A percentile compares a stretch with the other conserved stretches of the same genome.
Conservation (phyloP, 2,888 invertebrate species). For the Apodemia duryi region DNA sequence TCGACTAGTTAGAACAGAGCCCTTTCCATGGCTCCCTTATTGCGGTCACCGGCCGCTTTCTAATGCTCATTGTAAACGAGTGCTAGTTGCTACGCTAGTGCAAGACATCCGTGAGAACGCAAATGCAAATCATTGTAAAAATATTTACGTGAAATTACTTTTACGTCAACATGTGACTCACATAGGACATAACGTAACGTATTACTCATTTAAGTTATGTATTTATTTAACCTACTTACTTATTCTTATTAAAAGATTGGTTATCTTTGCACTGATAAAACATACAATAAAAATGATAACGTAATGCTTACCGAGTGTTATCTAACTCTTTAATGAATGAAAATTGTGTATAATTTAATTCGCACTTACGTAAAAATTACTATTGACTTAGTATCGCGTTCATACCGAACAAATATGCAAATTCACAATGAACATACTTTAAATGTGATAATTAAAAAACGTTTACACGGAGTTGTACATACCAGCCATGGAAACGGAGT, state of each 20-base stretch:
- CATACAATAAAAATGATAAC: constrained; percentile 13
- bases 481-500: not conserved
- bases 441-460: constrained; percentile 4
- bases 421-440: not conserved
- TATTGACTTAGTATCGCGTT: constrained; percentile 2
- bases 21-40: constrained; percentile 72
- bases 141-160: constrained; percentile 33
- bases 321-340: constrained; percentile 25
- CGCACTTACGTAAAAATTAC: constrained; percentile 21
- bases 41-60: constrained; percentile 73
- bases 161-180: constrained; percentile 18
- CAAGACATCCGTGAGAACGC: constrained; percentile 66
- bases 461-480: not conserved
- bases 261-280: constrained; percentile 2
- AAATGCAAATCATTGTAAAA: constrained; percentile 43
- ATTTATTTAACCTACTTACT: constrained; percentile 1
- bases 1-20: constrained; percentile 40
- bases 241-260: not conserved
- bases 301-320: constrained; percentile 20
- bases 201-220: constrained; percentile 15
- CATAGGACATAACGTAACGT: constrained; percentile 13
- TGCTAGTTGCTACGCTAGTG: constrained; percentile 47
- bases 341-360: constrained; percentile 26
- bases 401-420: not conserved
- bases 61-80: constrained; percentile 71